Percentiles rank a stretch among this genome's conserved stretches.
These are phyloP conservation scores for Tetragonula carbonaria DNA, from an alignment of 2,888 invertebrate genomes.

Conservation along the genomic window DNA sequence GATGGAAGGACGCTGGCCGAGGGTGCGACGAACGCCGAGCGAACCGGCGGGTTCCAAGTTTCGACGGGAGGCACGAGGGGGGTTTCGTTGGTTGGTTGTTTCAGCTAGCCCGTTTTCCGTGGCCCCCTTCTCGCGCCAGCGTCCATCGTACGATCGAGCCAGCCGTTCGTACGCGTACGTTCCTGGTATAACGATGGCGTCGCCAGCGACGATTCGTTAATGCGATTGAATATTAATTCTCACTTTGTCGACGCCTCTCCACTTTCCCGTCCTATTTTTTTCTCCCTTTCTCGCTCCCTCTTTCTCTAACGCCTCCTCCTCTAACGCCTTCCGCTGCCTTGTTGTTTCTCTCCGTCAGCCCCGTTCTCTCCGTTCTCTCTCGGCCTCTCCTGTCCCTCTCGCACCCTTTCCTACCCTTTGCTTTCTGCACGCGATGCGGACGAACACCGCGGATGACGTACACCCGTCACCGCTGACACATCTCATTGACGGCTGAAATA, in stretches of 20 bases:
- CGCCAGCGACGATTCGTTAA: constrained; percentile 82
- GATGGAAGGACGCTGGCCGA: constrained; percentile 63
- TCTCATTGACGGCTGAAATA: constrained; percentile 74
- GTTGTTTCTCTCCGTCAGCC: neutral
- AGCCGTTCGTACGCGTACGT: constrained; percentile 59
- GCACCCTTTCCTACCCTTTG: neutral
- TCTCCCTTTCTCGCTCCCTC: neutral
- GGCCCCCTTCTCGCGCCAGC: constrained; percentile 18
- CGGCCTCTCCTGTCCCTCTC: neutral
- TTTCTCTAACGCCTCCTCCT: neutral
- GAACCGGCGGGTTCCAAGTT: neutral
- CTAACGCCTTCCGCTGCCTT: neutral
- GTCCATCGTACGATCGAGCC: constrained; percentile 20
- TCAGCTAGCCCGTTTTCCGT: constrained; percentile 39
- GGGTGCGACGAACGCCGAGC: constrained; percentile 10
- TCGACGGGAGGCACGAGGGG: constrained; percentile 15
- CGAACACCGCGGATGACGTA: constrained; percentile 73
- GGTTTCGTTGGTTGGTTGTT: constrained; percentile 20
- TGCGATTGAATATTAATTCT: constrained; percentile 83
- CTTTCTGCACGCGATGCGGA: constrained; percentile 23
- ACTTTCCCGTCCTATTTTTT: constrained; percentile 60
- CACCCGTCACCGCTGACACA: constrained; percentile 72
- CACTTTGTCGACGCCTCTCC: constrained; percentile 77
- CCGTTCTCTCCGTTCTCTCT: neutral
- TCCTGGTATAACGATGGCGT: constrained; percentile 75